Percentiles rank a stretch among this genome's conserved stretches.
Evolutionary conservation across 1,140 invertebrate species (phyloP).

Genomic region (Diorhabda carinulata): DNA sequence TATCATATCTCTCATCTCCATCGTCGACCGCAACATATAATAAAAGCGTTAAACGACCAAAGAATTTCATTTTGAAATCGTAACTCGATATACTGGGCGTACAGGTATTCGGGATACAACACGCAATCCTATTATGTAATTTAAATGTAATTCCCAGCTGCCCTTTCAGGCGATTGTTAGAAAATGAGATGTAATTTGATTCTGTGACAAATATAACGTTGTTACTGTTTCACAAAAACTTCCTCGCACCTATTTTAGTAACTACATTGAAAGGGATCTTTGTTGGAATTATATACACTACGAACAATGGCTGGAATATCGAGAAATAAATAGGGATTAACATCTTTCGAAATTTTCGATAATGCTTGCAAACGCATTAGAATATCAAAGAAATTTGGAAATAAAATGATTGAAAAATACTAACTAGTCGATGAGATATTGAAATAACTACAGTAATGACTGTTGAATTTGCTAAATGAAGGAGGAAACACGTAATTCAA

Average conservation of each 20-base stretch:
- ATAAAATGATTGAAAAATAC: too few species aligned
- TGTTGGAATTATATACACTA: background rate
- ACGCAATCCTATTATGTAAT: slow-evolving; percentile 17
- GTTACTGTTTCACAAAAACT: slow-evolving; percentile 18
- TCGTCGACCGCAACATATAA: slow-evolving; percentile 5
- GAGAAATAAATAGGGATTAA: too few species aligned
- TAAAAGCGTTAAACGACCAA: slow-evolving; percentile 4
- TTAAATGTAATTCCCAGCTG: slow-evolving; percentile 19
- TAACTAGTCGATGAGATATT: too few species aligned
- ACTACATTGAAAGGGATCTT: slow-evolving; percentile 6
- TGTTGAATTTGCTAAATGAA: too few species aligned
- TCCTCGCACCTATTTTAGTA: background rate
- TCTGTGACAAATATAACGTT: slow-evolving; percentile 17
- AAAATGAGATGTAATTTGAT: slow-evolving; percentile 15
- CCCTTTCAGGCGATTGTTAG: slow-evolving; percentile 9
- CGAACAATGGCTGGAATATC: too few species aligned
- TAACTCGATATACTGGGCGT: slow-evolving; percentile 8
- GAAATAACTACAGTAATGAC: too few species aligned
- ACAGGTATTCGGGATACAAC: slow-evolving; percentile 6
- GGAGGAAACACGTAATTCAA: too few species aligned
- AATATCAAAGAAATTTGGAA: too few species aligned
- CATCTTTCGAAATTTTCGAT: too few species aligned
- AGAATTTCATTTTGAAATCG: slow-evolving; percentile 4
- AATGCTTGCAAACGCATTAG: too few species aligned
- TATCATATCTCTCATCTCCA: background rate